Evolutionary conservation across 2,113 vertebrate species (phyloP).

Genomic region (Nycticorax nycticorax): DNA sequence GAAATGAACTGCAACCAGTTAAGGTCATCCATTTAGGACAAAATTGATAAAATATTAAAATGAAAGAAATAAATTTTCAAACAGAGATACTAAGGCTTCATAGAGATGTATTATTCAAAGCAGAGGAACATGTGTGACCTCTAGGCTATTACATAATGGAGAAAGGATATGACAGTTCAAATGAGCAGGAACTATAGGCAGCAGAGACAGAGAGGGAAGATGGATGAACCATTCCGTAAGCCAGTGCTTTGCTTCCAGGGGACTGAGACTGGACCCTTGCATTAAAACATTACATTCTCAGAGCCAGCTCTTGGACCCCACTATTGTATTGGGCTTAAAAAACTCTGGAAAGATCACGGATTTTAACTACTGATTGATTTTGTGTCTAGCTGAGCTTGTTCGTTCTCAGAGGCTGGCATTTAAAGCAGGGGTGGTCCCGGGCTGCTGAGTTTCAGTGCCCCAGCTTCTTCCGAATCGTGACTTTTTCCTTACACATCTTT

Average conservation of each 20-base stretch:
- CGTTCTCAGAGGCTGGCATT: not conserved
- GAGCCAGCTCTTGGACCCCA: not conserved
- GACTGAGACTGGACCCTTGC: not conserved
- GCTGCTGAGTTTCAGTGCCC: not conserved
- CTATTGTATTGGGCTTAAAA: not conserved
- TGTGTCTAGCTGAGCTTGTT: not conserved
- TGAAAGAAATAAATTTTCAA: slow-evolving; percentile 81
- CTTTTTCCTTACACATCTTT: not conserved
- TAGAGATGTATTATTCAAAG: slow-evolving; percentile 77
- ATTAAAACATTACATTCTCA: not conserved
- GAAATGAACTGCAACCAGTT: slow-evolving; percentile 78
- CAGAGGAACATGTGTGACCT: slow-evolving; percentile 70
- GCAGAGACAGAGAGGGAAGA: slow-evolving; percentile 5
- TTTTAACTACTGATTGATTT: not conserved
- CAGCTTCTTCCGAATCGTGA: not conserved
- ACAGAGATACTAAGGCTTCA: slow-evolving; percentile 69
- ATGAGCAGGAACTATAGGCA: slow-evolving; percentile 26
- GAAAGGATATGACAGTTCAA: slow-evolving; percentile 67
- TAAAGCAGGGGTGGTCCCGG: not conserved
- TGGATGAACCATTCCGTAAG: slow-evolving; percentile 14
- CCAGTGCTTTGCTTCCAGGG: not conserved
- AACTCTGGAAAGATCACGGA: not conserved
- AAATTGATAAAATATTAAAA: slow-evolving; percentile 84
- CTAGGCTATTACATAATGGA: slow-evolving; percentile 72
- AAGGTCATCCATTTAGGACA: slow-evolving; percentile 82